These are phyloP conservation scores for Leptinotarsa tumamoca DNA, from an alignment of 2,888 invertebrate genomes.

Conservation along the genomic window DNA sequence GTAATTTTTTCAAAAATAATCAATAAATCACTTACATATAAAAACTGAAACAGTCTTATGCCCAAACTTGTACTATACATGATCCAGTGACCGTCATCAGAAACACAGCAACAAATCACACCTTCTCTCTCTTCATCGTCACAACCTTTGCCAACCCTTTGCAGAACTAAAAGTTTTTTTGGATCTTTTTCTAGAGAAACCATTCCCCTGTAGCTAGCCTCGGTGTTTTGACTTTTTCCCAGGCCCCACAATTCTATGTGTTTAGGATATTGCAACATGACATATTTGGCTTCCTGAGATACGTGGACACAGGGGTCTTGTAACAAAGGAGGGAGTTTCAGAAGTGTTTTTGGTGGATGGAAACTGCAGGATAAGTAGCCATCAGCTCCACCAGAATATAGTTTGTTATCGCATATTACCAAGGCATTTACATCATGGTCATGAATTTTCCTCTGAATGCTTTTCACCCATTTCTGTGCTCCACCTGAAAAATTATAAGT, in stretches of 20 bases:
- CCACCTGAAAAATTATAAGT: conserved; percentile 48
- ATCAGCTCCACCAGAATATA: conserved; percentile 86
- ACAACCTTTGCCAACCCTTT: conserved; percentile 66
- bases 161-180: conserved; percentile 77
- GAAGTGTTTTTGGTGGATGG: conserved; percentile 75
- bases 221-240: conserved; percentile 65
- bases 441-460: conserved; percentile 83
- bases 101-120: conserved; percentile 79
- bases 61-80: conserved; percentile 79
- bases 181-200: conserved; percentile 70
- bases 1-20: no score
- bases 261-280: conserved; percentile 55
- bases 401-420: conserved; percentile 72
- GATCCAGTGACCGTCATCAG: conserved; percentile 78
- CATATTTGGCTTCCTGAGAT: conserved; percentile 67
- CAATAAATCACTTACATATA: conserved; percentile 66
- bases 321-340: conserved; percentile 80
- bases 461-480: conserved; percentile 84
- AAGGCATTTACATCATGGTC: conserved; percentile 86
- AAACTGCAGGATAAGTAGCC: conserved; percentile 82
- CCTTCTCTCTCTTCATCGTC: conserved; percentile 70
- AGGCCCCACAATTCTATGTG: conserved; percentile 76
- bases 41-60: conserved; percentile 77
- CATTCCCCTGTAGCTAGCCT: conserved; percentile 57
- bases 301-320: conserved; percentile 72